Evolutionary conservation across 1,140 invertebrate species (phyloP).

Genomic region (Brachionus rotundiformis): DNA sequence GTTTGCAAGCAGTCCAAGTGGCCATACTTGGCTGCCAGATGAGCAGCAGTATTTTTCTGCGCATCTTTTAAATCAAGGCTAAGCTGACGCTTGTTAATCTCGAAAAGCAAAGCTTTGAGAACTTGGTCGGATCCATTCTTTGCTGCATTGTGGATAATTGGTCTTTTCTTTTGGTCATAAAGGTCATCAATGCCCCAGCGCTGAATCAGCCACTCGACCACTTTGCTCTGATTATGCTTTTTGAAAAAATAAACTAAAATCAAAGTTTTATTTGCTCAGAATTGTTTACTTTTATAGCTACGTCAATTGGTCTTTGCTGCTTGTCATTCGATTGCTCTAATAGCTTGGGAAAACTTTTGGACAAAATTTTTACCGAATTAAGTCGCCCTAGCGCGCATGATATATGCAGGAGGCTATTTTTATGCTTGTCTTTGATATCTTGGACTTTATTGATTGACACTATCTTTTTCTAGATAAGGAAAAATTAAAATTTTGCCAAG

Average conservation of each 20-base stretch:
- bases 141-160: slow-evolving; percentile 34
- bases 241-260: background rate
- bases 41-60: slow-evolving; percentile 24
- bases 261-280: background rate
- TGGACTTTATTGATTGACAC: background rate
- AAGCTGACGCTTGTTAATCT: slow-evolving; percentile 1
- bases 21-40: slow-evolving; percentile 48
- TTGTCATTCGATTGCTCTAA: background rate
- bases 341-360: slow-evolving; percentile 16
- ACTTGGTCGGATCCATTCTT: slow-evolving; percentile 36
- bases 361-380: background rate
- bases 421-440: slow-evolving; percentile 33
- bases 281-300: slow-evolving; percentile 35
- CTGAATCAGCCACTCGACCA: slow-evolving; percentile 15
- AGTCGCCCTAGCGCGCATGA: slow-evolving; percentile 15
- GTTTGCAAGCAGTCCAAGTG: slow-evolving; percentile 48
- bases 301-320: background rate
- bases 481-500: too few species aligned
- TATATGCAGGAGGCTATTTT: slow-evolving; percentile 48
- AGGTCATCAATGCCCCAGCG: background rate
- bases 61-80: slow-evolving; percentile 19
- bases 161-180: background rate
- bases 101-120: background rate
- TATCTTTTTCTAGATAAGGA: slow-evolving; percentile 28
- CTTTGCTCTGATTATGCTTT: slow-evolving; percentile 24